A percentile compares a stretch with the other conserved stretches of the same genome.
Conservation (phyloP, 1,140 invertebrate species). For the Reticulitermes speratus region DNA sequence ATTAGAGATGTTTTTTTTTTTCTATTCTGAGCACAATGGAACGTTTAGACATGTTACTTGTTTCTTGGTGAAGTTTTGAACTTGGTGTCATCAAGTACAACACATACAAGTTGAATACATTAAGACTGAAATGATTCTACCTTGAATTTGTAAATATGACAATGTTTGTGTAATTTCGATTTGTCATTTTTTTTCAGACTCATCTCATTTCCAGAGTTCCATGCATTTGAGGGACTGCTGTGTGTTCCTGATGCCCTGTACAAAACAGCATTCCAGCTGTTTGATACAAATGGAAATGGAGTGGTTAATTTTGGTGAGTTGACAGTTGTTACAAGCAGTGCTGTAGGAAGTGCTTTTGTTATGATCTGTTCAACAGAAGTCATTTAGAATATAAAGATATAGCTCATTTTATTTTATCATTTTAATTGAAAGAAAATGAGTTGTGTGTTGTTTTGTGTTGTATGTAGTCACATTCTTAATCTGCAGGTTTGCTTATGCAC, state of each 20-base stretch:
- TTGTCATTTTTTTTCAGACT: constrained; percentile 52
- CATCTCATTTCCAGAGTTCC: constrained; percentile 97
- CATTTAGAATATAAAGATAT: no score
- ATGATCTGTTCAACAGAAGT: not conserved
- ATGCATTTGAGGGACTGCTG: constrained; percentile 94
- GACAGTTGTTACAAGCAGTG: not conserved
- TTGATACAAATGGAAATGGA: constrained; percentile 97
- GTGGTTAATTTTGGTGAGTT: constrained; percentile 86
- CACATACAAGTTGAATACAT: no score
- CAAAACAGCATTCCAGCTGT: constrained; percentile 97
- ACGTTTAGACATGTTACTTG: no score
- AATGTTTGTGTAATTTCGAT: not conserved
- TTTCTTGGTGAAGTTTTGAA: no score
- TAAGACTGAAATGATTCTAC: no score
- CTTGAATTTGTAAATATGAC: not conserved
- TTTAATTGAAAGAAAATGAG: not conserved
- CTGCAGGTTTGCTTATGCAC: no score
- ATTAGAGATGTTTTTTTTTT: no score
- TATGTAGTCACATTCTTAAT: no score
- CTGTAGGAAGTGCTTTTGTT: not conserved
- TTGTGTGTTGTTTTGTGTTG: no score
- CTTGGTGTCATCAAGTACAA: no score
- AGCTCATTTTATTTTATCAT: not conserved
- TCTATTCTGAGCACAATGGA: no score
- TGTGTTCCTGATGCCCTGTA: constrained; percentile 97